Base-by-base conservation (phyloP, 2,797 vertebrate genomes). In the Danio tinwini region DNA sequence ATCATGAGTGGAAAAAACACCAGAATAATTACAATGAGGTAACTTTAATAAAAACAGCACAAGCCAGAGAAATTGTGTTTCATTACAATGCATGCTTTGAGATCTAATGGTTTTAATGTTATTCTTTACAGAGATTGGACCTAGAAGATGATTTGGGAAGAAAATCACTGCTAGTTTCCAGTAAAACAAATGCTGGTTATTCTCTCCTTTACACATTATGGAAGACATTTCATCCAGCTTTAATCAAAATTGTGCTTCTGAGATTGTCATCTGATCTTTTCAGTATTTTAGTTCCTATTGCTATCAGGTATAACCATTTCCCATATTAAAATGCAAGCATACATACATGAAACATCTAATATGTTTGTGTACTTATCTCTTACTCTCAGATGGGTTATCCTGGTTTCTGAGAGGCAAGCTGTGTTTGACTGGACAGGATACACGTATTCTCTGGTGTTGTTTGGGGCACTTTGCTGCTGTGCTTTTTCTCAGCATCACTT, bases 1-100 rank as follows among this genome's bases (percentile, higher is more conserved):
- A 92, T 88, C 91, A 90, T 45, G 86, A 91, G 9, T 90, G 89
- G 90, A 90, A 81, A 17, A 90, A 86, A 65, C 87, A 89, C 84
- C 21, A 85, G 40, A 29, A 29, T 29, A 86, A 85, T 69, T 0
- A 71, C 80, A 82, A 37, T 76, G 52, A 81, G 70, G 78, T 80
- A 73, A 82, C 6, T 12, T 8, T 49, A 39, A 55, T 7, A 6
- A 72, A 14, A 11, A 16, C 49, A 68, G 47, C 21, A 50, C 21
- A 2, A 12, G 50, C n/a, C 10, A 50, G 21, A 14, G 47, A 69
- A 45, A 5, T 39, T 29, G 7, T 58, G 55, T 29, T 58, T 58
- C 21, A 40, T 29, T 53, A 14, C 21, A 55, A 65, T 10, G 49
- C 13, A 16, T 76, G 61, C 10, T 55, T 42, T 65, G 17, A 45